phyloP scores from a whole-genome alignment of 2,888 invertebrate genomes.

The Stomorhina lunata region DNA sequence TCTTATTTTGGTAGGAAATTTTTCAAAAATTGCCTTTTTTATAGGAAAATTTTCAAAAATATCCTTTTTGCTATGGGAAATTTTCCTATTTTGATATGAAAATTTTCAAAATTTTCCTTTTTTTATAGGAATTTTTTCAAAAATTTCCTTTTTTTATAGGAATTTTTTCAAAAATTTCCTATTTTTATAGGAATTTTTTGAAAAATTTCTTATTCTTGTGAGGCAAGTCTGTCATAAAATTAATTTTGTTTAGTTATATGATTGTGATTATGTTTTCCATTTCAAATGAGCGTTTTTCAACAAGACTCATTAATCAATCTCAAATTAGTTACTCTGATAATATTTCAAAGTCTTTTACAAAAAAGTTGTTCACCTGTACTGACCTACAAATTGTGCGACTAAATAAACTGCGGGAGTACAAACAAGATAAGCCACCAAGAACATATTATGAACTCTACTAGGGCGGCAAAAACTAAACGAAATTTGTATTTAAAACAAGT shows the following conservation, averaged over 20 bases:
- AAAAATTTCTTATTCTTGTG: too few species aligned
- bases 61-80: too few species aligned
- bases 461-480: conserved; percentile 16
- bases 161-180: too few species aligned
- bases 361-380: conserved; percentile 23
- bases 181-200: too few species aligned
- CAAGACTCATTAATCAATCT: conserved; percentile 36
- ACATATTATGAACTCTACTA: neutral
- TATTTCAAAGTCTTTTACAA: neutral
- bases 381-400: neutral
- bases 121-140: too few species aligned
- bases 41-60: too few species aligned
- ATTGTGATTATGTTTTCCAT: neutral
- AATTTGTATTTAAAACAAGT: conserved; percentile 1
- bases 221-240: too few species aligned
- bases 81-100: too few species aligned
- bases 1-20: too few species aligned
- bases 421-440: conserved; percentile 25
- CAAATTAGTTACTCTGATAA: conserved; percentile 30
- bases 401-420: conserved; percentile 26
- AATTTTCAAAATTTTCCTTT: too few species aligned
- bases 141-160: too few species aligned
- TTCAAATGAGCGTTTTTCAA: neutral
- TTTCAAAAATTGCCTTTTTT: too few species aligned
- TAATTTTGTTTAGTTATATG: neutral